These are phyloP conservation scores for Poeciliopsis turneri DNA, from an alignment of 2,797 vertebrate species.

Conservation along the genomic window DNA sequence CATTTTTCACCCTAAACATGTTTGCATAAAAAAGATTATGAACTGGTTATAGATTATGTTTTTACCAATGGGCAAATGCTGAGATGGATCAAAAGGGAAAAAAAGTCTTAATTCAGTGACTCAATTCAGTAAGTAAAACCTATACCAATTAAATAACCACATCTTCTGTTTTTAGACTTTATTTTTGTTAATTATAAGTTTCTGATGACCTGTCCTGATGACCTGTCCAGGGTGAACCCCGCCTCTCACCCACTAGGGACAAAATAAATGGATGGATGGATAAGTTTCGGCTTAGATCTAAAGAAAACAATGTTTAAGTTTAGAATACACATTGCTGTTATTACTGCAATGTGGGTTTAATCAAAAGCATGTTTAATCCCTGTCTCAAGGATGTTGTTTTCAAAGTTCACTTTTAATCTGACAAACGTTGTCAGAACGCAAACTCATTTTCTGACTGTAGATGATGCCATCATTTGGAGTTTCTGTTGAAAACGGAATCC, in stretches of 20 bases:
- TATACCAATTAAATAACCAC: background rate
- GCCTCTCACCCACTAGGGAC: too few relatives aligned
- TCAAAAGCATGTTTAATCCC: background rate
- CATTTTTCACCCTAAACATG: conserved; percentile 28
- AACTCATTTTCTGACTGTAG: background rate
- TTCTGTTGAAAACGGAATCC: background rate
- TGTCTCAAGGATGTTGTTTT: background rate
- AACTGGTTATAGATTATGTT: conserved; percentile 29
- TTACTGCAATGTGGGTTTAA: background rate
- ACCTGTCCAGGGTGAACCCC: too few relatives aligned
- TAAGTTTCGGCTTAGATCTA: background rate
- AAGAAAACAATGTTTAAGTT: background rate
- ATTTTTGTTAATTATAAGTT: background rate
- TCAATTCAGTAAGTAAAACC: background rate
- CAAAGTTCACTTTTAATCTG: background rate
- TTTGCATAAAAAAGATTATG: conserved; percentile 29
- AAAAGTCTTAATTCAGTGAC: background rate
- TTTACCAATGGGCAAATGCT: background rate
- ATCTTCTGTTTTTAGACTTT: background rate
- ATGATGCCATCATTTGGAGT: background rate
- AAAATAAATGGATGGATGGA: too few relatives aligned
- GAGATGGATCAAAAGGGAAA: background rate
- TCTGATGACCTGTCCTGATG: too few relatives aligned
- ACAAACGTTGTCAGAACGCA: background rate
- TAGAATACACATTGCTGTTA: background rate